Evolutionary conservation across 2,797 vertebrate genomes (phyloP).

Genomic region (Oryzias sinensis): DNA sequence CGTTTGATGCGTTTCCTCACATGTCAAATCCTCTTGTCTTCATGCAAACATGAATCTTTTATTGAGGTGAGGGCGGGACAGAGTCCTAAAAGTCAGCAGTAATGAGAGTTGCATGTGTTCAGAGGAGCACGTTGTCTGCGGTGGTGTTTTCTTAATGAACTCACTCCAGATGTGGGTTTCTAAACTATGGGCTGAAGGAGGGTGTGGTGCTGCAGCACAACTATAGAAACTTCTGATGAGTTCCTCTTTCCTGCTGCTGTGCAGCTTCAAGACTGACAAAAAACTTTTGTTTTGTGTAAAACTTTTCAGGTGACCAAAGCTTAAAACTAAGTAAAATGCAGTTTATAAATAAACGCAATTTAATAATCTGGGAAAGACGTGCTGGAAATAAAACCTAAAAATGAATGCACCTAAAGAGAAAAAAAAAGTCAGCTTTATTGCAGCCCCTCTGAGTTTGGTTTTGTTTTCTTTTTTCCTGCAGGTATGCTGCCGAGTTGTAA

Average conservation of each 20-base stretch:
- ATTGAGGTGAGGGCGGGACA: neutral
- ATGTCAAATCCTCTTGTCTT: neutral
- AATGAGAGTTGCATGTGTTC: conserved; percentile 39
- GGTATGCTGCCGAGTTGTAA: conserved; percentile 21
- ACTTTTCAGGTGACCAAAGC: neutral
- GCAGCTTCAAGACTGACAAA: conserved; percentile 20
- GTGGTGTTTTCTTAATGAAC: conserved; percentile 62
- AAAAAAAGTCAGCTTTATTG: neutral
- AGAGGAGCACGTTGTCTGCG: conserved; percentile 45
- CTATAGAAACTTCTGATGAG: conserved; percentile 59
- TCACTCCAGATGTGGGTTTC: conserved; percentile 72
- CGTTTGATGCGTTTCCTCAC: conserved; percentile 35
- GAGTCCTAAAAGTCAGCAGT: neutral
- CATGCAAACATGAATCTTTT: neutral
- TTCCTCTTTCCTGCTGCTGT: conserved; percentile 43
- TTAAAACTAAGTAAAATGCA: neutral
- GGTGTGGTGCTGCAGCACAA: conserved; percentile 56
- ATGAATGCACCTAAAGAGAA: neutral
- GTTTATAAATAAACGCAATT: no score
- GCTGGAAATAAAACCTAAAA: neutral
- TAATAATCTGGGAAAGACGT: neutral
- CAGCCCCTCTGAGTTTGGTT: neutral
- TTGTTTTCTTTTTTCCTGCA: conserved; percentile 15
- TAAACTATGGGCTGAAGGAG: conserved; percentile 43
- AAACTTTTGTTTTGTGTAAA: conserved; percentile 18